Conservation (phyloP, 2,797 vertebrate genomes). For the Betta splendens region DNA sequence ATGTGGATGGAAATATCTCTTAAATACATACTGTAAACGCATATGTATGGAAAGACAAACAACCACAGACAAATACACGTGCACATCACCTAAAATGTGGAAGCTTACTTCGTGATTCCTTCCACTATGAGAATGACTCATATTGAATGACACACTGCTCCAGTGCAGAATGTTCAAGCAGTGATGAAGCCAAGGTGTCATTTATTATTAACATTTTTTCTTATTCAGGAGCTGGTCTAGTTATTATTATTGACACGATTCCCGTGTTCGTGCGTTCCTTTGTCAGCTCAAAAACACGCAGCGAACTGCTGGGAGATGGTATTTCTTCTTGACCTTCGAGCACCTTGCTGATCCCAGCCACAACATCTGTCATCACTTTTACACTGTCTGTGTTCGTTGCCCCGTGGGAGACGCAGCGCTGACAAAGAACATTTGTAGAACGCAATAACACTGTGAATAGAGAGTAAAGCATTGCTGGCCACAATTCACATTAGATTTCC, state of each 20-base stretch:
- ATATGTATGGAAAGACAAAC: constrained; percentile 14
- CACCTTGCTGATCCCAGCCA: constrained; percentile 33
- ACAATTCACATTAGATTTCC: constrained; percentile 34
- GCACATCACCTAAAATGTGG: neutral
- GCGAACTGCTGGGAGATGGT: constrained; percentile 27
- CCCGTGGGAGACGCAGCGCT: constrained; percentile 35
- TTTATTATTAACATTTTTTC: neutral
- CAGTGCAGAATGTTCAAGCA: neutral
- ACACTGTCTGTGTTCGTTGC: constrained; percentile 12
- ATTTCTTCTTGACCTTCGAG: constrained; percentile 49
- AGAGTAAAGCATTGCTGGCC: constrained; percentile 15
- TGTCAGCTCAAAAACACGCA: constrained; percentile 1
- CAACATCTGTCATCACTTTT: constrained; percentile 40
- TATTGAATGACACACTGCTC: neutral
- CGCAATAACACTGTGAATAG: constrained; percentile 20
- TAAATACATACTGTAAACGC: constrained; percentile 25
- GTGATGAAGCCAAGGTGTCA: neutral
- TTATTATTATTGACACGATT: neutral
- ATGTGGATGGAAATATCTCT: constrained; percentile 27
- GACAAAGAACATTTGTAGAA: constrained; percentile 43
- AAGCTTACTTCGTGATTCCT: constrained; percentile 7
- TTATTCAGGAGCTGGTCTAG: neutral
- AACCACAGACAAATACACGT: neutral
- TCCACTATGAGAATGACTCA: constrained; percentile 4
- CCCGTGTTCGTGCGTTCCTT: neutral